Base-by-base conservation (phyloP, 2,797 vertebrate species). In the Ficedula albicollis region DNA sequence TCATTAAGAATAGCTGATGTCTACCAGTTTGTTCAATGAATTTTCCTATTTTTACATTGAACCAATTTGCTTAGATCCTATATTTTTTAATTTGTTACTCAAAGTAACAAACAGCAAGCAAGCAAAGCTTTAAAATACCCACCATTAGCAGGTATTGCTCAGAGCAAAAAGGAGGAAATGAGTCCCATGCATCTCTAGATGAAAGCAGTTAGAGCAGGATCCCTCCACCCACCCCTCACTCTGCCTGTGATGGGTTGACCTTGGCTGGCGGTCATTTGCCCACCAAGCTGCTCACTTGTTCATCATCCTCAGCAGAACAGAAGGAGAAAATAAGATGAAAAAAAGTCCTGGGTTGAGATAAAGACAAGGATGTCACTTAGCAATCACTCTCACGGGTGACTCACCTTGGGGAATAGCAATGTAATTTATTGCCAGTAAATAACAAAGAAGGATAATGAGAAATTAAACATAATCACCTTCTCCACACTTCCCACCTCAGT, bases 401-500 rank as follows among this genome's bases (percentile, higher is more conserved):
- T 93, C 2, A 4, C 3, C 19, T 63, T 55, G 25, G 5, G 13
- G 32, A 75, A 63, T 3, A 52, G 6, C 67, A 60, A 41, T 59
- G 84, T 62, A 62, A 44, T 77, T 54, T 44, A 39, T 36, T 81
- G 13, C 5, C 11, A 25, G 3, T 64, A 60, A 73, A 62, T 66
- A 77, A 54, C 15, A 66, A 55, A 56, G 14, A n/a, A 88, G 11
- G 29, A 54, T 56, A 80, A 64, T 27, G 34, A 75, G 52, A 89
- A 54, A 64, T 69, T 48, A 46, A 80, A 14, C 8, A 26, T 16
- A 51, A 41, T 15, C 8, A 43, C 15, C 21, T 79, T 63, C 18
- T 7, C 6, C 22, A 2, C 0, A 32, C 22, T 32, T 32, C 15
- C 4, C 4, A 46, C 6, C 30, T 44, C 6, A 12, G 48, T 63